These are phyloP conservation scores for Cynodonichthys magdalenae DNA, from an alignment of 2,797 vertebrate species.

Conservation along the genomic window DNA sequence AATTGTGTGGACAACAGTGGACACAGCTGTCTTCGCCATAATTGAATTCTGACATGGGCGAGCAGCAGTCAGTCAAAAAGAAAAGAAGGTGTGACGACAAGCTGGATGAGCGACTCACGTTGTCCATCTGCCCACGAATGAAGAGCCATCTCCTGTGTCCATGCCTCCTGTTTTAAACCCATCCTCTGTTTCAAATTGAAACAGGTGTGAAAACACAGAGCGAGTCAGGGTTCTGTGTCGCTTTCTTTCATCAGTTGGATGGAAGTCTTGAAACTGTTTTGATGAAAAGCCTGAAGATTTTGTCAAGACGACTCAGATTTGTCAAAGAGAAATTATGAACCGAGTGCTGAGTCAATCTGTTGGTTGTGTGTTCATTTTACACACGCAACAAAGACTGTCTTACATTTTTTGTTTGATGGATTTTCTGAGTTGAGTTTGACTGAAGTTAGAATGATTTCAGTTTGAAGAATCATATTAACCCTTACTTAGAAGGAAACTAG, in stretches of 20 bases:
- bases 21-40: constrained; percentile 37
- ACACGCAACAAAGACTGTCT: not conserved
- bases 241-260: constrained; percentile 6
- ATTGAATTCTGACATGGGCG: constrained; percentile 51
- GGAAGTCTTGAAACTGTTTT: not conserved
- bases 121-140: constrained; percentile 37
- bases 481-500: no score
- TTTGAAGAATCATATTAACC: no score
- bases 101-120: constrained; percentile 25
- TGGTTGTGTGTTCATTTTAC: not conserved
- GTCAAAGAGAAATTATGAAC: constrained; percentile 6
- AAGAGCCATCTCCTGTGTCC: constrained; percentile 18
- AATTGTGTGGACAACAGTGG: constrained; percentile 29
- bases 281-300: not conserved
- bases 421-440: no score
- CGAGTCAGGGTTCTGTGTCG: not conserved
- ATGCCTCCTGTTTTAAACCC: constrained; percentile 5
- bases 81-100: constrained; percentile 33
- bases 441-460: no score
- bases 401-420: not conserved
- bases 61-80: constrained; percentile 42
- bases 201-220: constrained; percentile 1
- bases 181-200: constrained; percentile 7
- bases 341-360: not conserved
- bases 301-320: not conserved